Evolutionary conservation across 2,888 invertebrate genomes (phyloP).

Genomic region (Drosophila affinis): DNA sequence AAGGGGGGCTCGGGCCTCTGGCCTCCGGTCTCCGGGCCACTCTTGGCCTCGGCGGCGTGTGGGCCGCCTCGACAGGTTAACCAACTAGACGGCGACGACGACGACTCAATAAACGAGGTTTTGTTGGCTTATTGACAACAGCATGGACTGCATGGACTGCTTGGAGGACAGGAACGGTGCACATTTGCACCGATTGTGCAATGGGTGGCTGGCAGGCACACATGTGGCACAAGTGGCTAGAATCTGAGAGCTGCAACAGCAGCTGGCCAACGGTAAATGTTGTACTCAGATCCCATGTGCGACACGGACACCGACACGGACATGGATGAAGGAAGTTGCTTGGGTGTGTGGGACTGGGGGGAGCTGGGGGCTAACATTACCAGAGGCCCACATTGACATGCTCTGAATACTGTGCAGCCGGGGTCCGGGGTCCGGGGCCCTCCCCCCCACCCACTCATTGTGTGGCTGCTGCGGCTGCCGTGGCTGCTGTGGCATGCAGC

Average conservation of each 20-base stretch:
- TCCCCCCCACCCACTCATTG: conserved; percentile 44
- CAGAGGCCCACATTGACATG: conserved; percentile 78
- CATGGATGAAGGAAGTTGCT: conserved; percentile 21
- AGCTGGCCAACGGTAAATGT: conserved; percentile 73
- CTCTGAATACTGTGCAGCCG: conserved; percentile 65
- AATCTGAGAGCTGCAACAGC: conserved; percentile 67
- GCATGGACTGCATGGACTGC: not conserved
- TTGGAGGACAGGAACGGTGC: conserved; percentile 15
- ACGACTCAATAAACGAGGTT: conserved; percentile 72
- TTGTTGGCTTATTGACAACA: conserved; percentile 71
- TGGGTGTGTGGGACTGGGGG: conserved; percentile 30
- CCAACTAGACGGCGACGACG: conserved; percentile 34
- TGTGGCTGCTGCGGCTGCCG: conserved; percentile 29
- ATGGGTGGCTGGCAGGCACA: conserved; percentile 50
- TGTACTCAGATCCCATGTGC: conserved; percentile 39
- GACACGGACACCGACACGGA: too few relatives aligned
- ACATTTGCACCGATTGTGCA: conserved; percentile 72
- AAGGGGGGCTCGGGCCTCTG: conserved; percentile 16
- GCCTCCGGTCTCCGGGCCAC: conserved; percentile 24
- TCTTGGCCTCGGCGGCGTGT: conserved; percentile 71
- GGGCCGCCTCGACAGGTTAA: conserved; percentile 72
- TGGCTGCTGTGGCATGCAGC: conserved; percentile 38
- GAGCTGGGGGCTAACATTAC: conserved; percentile 65
- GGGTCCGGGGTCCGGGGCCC: conserved; percentile 11
- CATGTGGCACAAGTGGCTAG: conserved; percentile 58